Percentiles rank a stretch among this genome's conserved stretches.
Evolutionary conservation across 2,888 invertebrate genomes (phyloP).

Genomic region (Linyphia triangularis): DNA sequence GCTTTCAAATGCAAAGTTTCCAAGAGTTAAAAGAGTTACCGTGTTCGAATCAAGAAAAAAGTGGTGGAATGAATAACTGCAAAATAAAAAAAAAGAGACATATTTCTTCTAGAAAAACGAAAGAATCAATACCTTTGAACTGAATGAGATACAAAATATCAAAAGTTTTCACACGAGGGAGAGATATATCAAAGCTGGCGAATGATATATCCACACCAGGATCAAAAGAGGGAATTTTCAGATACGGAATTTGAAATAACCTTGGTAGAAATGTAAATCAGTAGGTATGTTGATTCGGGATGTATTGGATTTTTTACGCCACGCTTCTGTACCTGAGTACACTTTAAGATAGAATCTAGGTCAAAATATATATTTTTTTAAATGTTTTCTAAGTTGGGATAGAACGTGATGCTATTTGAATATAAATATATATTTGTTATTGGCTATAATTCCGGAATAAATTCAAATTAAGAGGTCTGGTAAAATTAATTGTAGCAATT

Average conservation of each 20-base stretch:
- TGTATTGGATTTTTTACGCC: background rate
- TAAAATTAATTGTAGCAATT: too few species aligned
- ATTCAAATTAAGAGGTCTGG: too few species aligned
- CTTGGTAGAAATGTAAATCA: constrained; percentile 12
- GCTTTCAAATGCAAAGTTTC: background rate
- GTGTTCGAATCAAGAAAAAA: background rate
- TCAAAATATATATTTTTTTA: too few species aligned
- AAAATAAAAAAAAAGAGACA: background rate
- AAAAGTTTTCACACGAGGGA: constrained; percentile 30
- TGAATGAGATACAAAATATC: constrained; percentile 23
- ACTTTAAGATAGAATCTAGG: too few species aligned
- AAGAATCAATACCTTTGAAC: constrained; percentile 16
- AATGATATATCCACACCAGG: constrained; percentile 5
- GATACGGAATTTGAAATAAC: constrained; percentile 16
- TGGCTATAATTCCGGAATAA: too few species aligned
- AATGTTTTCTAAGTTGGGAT: too few species aligned
- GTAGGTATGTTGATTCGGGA: background rate
- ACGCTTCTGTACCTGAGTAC: background rate
- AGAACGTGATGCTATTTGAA: too few species aligned
- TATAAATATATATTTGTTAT: too few species aligned
- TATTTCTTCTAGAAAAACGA: background rate
- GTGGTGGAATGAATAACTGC: background rate
- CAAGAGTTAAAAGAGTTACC: background rate
- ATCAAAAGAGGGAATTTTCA: constrained; percentile 12
- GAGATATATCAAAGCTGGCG: constrained; percentile 8